Conservation (phyloP, 30 jellyfish, hydroid and myxozoan genomes). For the Cassiopea andromeda region DNA sequence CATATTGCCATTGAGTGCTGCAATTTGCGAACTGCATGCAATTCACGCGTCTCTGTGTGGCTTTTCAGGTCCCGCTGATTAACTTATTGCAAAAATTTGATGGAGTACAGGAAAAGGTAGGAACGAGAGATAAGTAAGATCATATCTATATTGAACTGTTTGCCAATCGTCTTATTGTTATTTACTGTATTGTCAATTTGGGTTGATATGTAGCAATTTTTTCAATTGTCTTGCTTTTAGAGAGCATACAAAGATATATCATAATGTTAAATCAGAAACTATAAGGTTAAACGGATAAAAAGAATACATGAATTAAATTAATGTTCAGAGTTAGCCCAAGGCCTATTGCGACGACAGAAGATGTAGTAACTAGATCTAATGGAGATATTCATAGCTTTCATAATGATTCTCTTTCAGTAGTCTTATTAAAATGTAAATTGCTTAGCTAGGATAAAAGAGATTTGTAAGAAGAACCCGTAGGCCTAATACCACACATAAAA, state of each 20-base stretch:
- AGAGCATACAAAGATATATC: not conserved
- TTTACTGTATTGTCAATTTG: too few species aligned
- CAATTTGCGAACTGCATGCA: not conserved
- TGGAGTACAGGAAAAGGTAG: conserved; percentile 94
- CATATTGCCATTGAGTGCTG: too few species aligned
- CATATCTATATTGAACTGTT: not conserved
- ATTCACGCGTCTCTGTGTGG: not conserved
- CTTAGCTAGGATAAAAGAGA: not conserved
- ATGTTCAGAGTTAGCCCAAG: not conserved
- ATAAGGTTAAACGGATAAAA: not conserved
- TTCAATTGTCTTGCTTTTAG: not conserved
- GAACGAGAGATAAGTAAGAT: not conserved
- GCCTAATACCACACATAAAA: not conserved
- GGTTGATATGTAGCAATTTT: too few species aligned
- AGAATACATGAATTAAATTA: not conserved
- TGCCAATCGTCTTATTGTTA: too few species aligned
- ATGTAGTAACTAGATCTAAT: not conserved
- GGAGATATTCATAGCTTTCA: not conserved
- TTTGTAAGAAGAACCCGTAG: not conserved
- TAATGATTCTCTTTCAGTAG: not conserved
- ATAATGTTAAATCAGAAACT: not conserved
- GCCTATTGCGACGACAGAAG: not conserved
- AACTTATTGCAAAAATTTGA: conserved; percentile 87
- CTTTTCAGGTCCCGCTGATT: conserved; percentile 83
- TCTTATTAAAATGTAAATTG: not conserved